phyloP scores from a whole-genome alignment of 64 coral and sea anemone genomes.

The Hydrozoanthus tunicans region DNA sequence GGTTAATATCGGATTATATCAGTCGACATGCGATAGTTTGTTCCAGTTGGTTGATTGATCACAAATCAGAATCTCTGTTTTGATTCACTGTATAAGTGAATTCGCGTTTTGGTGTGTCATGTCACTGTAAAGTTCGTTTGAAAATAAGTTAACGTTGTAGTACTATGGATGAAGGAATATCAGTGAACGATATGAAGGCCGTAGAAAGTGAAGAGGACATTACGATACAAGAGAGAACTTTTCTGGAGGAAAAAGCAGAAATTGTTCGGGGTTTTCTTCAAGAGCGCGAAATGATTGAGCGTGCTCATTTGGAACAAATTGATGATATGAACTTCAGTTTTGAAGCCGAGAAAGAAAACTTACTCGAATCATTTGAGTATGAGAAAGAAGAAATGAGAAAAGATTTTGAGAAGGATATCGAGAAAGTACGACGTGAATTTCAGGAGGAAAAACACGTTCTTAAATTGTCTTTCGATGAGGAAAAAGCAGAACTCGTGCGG shows the following conservation, averaged over 20 bases:
- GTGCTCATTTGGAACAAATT: constrained; percentile 84
- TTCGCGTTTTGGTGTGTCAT: not conserved
- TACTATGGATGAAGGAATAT: constrained; percentile 61
- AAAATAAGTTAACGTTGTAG: not conserved
- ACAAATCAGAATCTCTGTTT: not conserved
- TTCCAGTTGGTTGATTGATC: not conserved
- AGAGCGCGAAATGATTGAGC: constrained; percentile 78
- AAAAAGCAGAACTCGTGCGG: constrained; percentile 71
- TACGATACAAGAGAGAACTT: constrained; percentile 32
- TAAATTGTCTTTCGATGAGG: constrained; percentile 93
- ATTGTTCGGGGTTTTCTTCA: constrained; percentile 94
- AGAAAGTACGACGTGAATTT: constrained; percentile 91
- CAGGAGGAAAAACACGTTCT: constrained; percentile 96
- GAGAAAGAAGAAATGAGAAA: constrained; percentile 95
- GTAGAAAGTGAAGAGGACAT: constrained; percentile 38
- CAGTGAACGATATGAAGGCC: constrained; percentile 53
- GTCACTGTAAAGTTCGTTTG: not conserved
- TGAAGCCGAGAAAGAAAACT: constrained; percentile 89
- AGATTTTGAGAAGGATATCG: constrained; percentile 93
- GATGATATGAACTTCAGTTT: constrained; percentile 82
- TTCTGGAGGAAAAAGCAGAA: constrained; percentile 94
- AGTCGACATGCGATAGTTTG: not conserved
- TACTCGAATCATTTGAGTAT: constrained; percentile 83
- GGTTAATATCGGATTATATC: constrained; percentile 18
- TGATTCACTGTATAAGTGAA: not conserved